Conservation (phyloP, 2,797 vertebrate species). For the Onychomys arenicola region DNA sequence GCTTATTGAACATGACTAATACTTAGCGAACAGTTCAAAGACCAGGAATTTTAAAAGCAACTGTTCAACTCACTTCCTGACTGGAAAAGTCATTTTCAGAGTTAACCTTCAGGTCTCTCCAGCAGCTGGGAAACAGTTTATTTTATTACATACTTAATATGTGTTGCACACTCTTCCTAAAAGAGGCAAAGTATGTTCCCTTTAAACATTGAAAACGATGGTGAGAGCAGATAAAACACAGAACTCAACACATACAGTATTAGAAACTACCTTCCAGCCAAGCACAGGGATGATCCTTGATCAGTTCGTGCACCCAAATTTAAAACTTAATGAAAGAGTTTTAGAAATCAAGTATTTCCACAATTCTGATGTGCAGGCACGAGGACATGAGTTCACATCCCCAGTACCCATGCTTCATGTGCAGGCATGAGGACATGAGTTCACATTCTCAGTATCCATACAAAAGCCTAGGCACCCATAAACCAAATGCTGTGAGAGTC, state of each 20-base stretch:
- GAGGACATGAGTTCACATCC: not conserved
- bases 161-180: conserved; percentile 62
- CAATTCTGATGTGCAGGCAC: not conserved
- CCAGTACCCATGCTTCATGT: not conserved
- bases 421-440: not conserved
- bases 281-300: not conserved
- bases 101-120: conserved; percentile 70
- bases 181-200: conserved; percentile 61
- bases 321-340: not conserved
- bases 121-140: conserved; percentile 78
- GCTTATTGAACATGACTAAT: conserved; percentile 86
- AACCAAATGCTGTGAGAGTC: not conserved
- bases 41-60: conserved; percentile 72
- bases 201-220: conserved; percentile 40
- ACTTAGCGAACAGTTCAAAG: conserved; percentile 80
- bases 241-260: not conserved
- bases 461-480: not conserved
- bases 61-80: conserved; percentile 68
- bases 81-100: conserved; percentile 83
- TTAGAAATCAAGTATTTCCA: not conserved
- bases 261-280: not conserved
- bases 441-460: too few species aligned
- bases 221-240: conserved; percentile 1
- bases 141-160: conserved; percentile 76
- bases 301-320: not conserved